Percentiles rank a stretch among this genome's conserved stretches.
Evolutionary conservation across 2,888 invertebrate species (phyloP).

Genomic region (Drosophila phalerata): DNA sequence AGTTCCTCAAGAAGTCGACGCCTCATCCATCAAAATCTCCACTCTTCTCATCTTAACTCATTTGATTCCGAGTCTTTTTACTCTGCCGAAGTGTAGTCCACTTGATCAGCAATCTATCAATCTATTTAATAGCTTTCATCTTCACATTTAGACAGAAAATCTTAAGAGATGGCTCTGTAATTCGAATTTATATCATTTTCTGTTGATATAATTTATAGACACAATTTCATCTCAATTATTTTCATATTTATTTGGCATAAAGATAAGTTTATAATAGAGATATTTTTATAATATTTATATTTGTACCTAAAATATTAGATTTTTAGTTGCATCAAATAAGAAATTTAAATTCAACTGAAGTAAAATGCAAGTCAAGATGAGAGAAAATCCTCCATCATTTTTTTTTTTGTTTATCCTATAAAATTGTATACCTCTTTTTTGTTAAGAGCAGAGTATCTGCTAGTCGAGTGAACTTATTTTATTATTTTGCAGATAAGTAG

Average conservation of each 20-base stretch:
- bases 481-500: background rate
- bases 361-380: too few species aligned
- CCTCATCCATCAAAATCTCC: conserved; percentile 24
- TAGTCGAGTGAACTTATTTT: background rate
- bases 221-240: background rate
- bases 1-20: conserved; percentile 47
- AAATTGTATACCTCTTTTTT: too few species aligned
- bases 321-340: too few species aligned
- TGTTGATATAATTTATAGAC: background rate
- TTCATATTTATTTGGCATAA: background rate
- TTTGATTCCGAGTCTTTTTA: background rate
- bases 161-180: background rate
- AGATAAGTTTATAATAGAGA: background rate
- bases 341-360: too few species aligned
- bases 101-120: background rate
- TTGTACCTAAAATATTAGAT: too few species aligned
- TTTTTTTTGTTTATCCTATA: too few species aligned
- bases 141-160: too few species aligned
- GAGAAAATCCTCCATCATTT: too few species aligned
- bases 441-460: background rate
- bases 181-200: background rate
- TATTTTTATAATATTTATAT: too few species aligned
- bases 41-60: conserved; percentile 2
- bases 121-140: too few species aligned
- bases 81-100: conserved; percentile 4